A percentile compares a stretch with the other conserved stretches of the same genome.
These are phyloP conservation scores for Hydropsyche tenuis DNA, from an alignment of 1,140 invertebrate genomes.

Conservation along the genomic window DNA sequence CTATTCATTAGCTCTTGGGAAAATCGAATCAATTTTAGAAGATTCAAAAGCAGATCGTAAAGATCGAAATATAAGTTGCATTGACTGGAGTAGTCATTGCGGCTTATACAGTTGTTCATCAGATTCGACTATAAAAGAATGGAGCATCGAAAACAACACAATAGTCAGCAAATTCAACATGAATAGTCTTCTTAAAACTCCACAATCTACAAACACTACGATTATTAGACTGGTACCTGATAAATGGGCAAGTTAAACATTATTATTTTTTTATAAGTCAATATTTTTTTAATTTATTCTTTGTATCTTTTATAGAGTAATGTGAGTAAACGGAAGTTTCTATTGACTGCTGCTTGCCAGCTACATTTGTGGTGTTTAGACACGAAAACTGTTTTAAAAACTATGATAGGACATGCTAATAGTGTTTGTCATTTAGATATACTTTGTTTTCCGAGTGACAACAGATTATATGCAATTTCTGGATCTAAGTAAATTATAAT, in stretches of 20 bases:
- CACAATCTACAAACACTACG: slow-evolving; percentile 63
- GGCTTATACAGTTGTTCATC: slow-evolving; percentile 58
- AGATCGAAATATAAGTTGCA: slow-evolving; percentile 52
- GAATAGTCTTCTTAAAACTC: slow-evolving; percentile 57
- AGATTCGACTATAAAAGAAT: slow-evolving; percentile 55
- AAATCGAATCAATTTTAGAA: slow-evolving; percentile 61
- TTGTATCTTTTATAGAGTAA: slow-evolving; percentile 24
- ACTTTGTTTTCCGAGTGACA: slow-evolving; percentile 33
- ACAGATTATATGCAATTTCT: slow-evolving; percentile 38
- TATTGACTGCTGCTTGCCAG: slow-evolving; percentile 43
- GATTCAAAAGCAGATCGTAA: slow-evolving; percentile 47
- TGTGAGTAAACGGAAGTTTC: slow-evolving; percentile 11
- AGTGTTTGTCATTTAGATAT: slow-evolving; percentile 41
- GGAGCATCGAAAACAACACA: slow-evolving; percentile 54
- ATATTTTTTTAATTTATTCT: slow-evolving; percentile 3
- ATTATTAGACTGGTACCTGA: slow-evolving; percentile 70
- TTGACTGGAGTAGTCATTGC: slow-evolving; percentile 59
- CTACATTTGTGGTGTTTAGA: slow-evolving; percentile 43
- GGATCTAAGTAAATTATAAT: slow-evolving; percentile 42
- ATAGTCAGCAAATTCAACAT: slow-evolving; percentile 60
- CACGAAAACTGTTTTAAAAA: slow-evolving; percentile 32
- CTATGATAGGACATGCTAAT: slow-evolving; percentile 40
- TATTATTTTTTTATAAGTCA: neutral
- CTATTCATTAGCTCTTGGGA: slow-evolving; percentile 70
- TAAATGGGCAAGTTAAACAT: slow-evolving; percentile 58